Percentiles rank a stretch among this genome's conserved stretches.
These are phyloP conservation scores for Orchesellides sinensis DNA, from an alignment of 2,888 invertebrate genomes.

Conservation along the genomic window DNA sequence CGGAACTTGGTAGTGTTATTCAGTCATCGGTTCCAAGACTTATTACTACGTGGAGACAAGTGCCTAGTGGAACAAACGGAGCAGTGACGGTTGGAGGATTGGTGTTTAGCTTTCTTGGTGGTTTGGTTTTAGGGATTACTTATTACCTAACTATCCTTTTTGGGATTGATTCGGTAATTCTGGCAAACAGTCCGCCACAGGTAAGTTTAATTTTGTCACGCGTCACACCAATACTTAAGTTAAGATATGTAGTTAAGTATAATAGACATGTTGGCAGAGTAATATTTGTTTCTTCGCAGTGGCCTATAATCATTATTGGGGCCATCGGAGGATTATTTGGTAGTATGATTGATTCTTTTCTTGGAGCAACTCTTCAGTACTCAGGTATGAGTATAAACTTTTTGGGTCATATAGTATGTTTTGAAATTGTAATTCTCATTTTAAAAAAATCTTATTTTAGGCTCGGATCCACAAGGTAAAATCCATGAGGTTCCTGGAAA, in stretches of 20 bases:
- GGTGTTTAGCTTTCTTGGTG: slow-evolving; percentile 82
- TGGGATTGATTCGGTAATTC: slow-evolving; percentile 80
- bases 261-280: slow-evolving; percentile 15
- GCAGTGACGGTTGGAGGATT: slow-evolving; percentile 83
- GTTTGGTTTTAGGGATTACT: slow-evolving; percentile 83
- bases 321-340: slow-evolving; percentile 87
- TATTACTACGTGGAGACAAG: slow-evolving; percentile 85
- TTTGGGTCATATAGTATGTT: not conserved
- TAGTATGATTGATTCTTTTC: slow-evolving; percentile 87
- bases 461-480: slow-evolving; percentile 60
- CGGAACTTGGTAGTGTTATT: slow-evolving; percentile 89
- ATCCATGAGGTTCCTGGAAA: slow-evolving; percentile 83
- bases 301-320: slow-evolving; percentile 87
- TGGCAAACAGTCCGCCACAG: slow-evolving; percentile 81
- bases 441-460: slow-evolving; percentile 36
- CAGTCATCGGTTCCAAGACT: slow-evolving; percentile 83
- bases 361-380: slow-evolving; percentile 91
- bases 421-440: slow-evolving; percentile 19
- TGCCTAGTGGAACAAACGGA: slow-evolving; percentile 93
- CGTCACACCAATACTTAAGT: too few relatives aligned
- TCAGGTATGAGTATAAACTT: slow-evolving; percentile 81
- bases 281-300: slow-evolving; percentile 79
- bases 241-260: not conserved
- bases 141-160: slow-evolving; percentile 84
- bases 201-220: slow-evolving; percentile 32